Evolutionary conservation across 2,797 vertebrate species (phyloP).

Genomic region (Pogonophryne albipinna): DNA sequence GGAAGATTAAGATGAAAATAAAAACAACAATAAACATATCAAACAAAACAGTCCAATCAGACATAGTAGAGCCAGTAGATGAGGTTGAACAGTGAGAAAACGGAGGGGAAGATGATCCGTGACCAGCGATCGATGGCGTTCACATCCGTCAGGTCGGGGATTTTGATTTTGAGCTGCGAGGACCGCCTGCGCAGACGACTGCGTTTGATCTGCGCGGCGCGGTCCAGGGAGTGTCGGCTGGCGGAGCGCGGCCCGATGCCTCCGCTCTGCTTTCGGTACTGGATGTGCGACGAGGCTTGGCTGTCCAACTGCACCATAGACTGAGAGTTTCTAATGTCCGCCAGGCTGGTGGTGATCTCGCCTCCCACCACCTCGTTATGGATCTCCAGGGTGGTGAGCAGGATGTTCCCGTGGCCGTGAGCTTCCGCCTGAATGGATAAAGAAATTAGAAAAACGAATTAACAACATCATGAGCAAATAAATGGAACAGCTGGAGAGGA

Average conservation of each 20-base stretch:
- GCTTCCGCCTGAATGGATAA: slow-evolving; percentile 87
- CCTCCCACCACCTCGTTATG: slow-evolving; percentile 92
- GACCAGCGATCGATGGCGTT: slow-evolving; percentile 98
- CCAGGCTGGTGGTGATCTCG: slow-evolving; percentile 90
- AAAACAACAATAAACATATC: slow-evolving; percentile 49
- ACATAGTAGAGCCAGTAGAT: slow-evolving; percentile 98
- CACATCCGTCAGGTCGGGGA: slow-evolving; percentile 96
- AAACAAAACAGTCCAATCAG: slow-evolving; percentile 66
- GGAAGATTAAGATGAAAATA: slow-evolving; percentile 44
- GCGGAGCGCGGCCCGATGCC: slow-evolving; percentile 84
- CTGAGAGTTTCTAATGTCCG: slow-evolving; percentile 92
- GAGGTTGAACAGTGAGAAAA: slow-evolving; percentile 96
- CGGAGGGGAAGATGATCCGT: slow-evolving; percentile 94
- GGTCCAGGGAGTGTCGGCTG: slow-evolving; percentile 88
- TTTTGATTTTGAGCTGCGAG: slow-evolving; percentile 96
- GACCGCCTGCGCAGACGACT: slow-evolving; percentile 92
- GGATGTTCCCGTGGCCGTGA: slow-evolving; percentile 93
- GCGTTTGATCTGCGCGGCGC: slow-evolving; percentile 87
- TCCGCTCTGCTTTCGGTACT: slow-evolving; percentile 93
- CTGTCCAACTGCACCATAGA: slow-evolving; percentile 91
- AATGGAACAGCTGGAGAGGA: slow-evolving; percentile 1
- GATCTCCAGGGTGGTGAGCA: slow-evolving; percentile 93
- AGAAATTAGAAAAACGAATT: slow-evolving; percentile 36
- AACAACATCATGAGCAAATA: slow-evolving; percentile 3
- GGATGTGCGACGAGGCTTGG: slow-evolving; percentile 89